phyloP scores from a whole-genome alignment of 2,113 vertebrate species.

The Piaya cayana region DNA sequence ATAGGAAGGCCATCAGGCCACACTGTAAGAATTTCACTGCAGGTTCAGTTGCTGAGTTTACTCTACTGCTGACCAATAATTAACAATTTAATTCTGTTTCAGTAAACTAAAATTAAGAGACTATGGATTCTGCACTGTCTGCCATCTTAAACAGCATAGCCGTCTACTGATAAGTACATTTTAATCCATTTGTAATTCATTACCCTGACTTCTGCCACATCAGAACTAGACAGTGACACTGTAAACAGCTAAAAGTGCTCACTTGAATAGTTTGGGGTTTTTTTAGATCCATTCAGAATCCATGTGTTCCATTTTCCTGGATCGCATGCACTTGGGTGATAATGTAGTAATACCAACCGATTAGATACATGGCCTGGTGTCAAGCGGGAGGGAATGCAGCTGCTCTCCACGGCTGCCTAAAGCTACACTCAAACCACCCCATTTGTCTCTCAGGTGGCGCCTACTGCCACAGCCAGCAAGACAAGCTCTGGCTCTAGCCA shows the following conservation, averaged over 20 bases:
- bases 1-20: not conserved
- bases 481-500: not conserved
- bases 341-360: slow-evolving; percentile 25
- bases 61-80: not conserved
- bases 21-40: not conserved
- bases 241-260: not conserved
- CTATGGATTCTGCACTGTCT: not conserved
- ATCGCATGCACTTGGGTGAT: not conserved
- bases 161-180: not conserved
- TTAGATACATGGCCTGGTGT: not conserved
- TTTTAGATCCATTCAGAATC: not conserved
- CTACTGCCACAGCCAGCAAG: not conserved
- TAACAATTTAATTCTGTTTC: not conserved
- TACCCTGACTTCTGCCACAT: not conserved
- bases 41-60: not conserved
- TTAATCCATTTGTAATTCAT: not conserved
- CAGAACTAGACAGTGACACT: not conserved
- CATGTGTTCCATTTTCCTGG: not conserved
- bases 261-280: too few relatives aligned
- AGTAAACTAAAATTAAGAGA: not conserved
- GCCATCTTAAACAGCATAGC: not conserved
- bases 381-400: slow-evolving; percentile 20
- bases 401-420: not conserved
- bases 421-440: not conserved
- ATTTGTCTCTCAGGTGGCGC: not conserved